Evolutionary conservation across 2,888 invertebrate genomes (phyloP).

Genomic region (Willowsia nigromaculata): DNA sequence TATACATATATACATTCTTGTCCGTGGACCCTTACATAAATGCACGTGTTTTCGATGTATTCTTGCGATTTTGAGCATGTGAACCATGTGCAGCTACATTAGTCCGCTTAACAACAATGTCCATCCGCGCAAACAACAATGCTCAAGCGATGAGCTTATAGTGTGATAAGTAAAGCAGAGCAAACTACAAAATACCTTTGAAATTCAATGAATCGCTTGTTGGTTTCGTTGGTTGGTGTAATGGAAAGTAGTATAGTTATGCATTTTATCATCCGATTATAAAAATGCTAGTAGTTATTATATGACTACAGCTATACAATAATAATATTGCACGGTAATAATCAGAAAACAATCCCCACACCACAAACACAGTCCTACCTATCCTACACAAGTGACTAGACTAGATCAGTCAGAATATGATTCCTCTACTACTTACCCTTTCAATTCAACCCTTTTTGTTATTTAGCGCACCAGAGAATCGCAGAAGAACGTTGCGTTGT

Average conservation of each 20-base stretch:
- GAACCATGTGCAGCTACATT: background rate
- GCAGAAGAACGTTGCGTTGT: slow-evolving; percentile 12
- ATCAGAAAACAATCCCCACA: slow-evolving; percentile 22
- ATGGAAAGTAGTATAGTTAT: background rate
- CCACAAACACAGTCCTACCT: slow-evolving; percentile 10
- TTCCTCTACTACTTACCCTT: slow-evolving; percentile 53
- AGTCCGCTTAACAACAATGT: background rate
- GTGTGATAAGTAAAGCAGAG: slow-evolving; percentile 62
- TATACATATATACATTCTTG: no score
- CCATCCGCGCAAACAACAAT: slow-evolving; percentile 25
- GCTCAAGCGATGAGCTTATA: slow-evolving; percentile 18
- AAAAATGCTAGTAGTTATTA: background rate
- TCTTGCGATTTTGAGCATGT: background rate
- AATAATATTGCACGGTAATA: background rate
- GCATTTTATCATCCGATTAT: slow-evolving; percentile 8
- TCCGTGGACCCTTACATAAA: background rate
- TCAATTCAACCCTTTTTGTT: slow-evolving; percentile 59
- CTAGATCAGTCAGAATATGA: slow-evolving; percentile 56
- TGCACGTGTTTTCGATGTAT: background rate
- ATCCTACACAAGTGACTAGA: slow-evolving; percentile 31
- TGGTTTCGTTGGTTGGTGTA: background rate
- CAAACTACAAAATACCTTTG: slow-evolving; percentile 19
- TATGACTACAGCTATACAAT: background rate
- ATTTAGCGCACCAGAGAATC: slow-evolving; percentile 23
- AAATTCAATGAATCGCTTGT: background rate